Evolutionary conservation across 1,140 invertebrate genomes (phyloP).

Genomic region (Acromyrmex heyeri): DNA sequence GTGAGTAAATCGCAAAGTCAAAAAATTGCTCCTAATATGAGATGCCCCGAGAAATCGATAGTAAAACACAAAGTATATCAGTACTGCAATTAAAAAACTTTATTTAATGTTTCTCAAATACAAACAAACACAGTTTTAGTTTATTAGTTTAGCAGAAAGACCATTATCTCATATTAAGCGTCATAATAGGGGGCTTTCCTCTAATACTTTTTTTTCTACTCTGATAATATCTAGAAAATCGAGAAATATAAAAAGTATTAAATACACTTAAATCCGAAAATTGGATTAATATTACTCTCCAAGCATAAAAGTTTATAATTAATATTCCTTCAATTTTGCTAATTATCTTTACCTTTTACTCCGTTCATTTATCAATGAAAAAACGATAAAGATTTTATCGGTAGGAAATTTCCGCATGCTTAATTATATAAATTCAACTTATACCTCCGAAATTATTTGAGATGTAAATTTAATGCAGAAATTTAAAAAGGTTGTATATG

Average conservation of each 20-base stretch:
- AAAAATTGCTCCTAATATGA: too few relatives aligned
- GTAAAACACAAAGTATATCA: too few relatives aligned
- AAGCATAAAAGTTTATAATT: neutral
- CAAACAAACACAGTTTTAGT: too few relatives aligned
- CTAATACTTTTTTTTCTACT: neutral
- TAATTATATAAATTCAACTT: conserved; percentile 24
- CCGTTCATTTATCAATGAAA: neutral
- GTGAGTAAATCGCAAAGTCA: too few relatives aligned
- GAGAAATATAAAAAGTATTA: neutral
- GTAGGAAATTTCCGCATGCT: neutral
- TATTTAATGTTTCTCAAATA: too few relatives aligned
- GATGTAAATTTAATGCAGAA: conserved; percentile 25
- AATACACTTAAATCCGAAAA: neutral
- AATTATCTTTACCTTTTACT: neutral
- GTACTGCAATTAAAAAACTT: too few relatives aligned
- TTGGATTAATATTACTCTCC: neutral
- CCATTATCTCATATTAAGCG: too few relatives aligned
- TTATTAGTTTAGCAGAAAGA: too few relatives aligned
- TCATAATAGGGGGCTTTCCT: too few relatives aligned
- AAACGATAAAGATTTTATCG: neutral
- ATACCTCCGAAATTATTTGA: conserved; percentile 11
- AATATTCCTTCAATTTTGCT: neutral
- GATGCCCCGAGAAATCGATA: too few relatives aligned
- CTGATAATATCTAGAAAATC: neutral
- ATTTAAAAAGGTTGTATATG: conserved; percentile 31